Percentiles rank a stretch among this genome's conserved stretches.
Conservation (phyloP, 35 echinoderm and acorn worm genomes). For the Ophioderma brevispina region DNA sequence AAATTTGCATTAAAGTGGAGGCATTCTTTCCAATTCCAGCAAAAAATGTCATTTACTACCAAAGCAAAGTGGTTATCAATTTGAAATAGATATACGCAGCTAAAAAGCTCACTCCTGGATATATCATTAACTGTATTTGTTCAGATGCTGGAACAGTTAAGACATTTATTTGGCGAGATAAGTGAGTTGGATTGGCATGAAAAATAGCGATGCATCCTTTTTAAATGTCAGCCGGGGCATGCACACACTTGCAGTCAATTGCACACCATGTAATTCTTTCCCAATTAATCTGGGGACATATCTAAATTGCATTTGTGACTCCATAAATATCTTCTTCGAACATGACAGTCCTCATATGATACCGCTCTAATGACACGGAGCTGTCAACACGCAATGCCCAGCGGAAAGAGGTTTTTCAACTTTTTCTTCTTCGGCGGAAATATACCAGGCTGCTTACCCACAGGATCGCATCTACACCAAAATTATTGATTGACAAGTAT, state of each 20-base stretch:
- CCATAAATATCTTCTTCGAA: background rate
- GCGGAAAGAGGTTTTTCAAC: background rate
- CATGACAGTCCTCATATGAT: conserved; percentile 13
- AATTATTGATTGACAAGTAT: conserved; percentile 1
- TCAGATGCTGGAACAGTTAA: background rate
- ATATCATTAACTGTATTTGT: background rate
- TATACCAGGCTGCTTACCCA: background rate
- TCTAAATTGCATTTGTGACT: conserved; percentile 11
- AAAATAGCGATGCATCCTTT: conserved; percentile 14
- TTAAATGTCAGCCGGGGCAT: background rate
- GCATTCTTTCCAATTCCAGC: no score
- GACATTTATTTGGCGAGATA: no score
- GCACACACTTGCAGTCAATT: background rate
- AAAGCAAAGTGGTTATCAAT: no score
- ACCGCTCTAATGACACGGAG: background rate
- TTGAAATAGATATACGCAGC: no score
- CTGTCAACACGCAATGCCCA: background rate
- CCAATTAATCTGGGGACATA: background rate
- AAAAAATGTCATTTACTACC: no score
- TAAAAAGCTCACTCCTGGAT: no score
- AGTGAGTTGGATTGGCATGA: background rate
- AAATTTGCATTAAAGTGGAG: no score
- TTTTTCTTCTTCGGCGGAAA: background rate
- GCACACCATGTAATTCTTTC: background rate
- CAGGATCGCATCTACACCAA: background rate